These are phyloP conservation scores for Molossus alvarezi DNA, from an alignment of 2,797 vertebrate genomes.

Conservation along the genomic window DNA sequence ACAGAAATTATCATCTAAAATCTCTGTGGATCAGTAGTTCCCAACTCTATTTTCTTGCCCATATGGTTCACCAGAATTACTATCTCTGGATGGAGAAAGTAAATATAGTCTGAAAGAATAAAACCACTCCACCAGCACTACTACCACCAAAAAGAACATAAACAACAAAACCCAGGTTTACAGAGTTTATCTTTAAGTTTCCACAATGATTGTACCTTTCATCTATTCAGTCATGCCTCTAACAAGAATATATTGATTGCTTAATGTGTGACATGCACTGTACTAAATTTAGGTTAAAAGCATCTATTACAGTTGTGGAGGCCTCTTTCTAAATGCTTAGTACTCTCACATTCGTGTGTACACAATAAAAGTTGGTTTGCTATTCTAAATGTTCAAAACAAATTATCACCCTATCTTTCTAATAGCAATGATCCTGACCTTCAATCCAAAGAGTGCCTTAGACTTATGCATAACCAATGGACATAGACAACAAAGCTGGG, in stretches of 20 bases:
- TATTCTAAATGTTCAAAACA: slow-evolving; percentile 59
- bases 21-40: not conserved
- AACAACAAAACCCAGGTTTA: not conserved
- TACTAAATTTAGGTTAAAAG: slow-evolving; percentile 28
- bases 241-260: slow-evolving; percentile 20
- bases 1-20: slow-evolving; percentile 48
- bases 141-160: not conserved
- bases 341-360: not conserved
- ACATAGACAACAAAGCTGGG: no score
- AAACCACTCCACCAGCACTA: not conserved
- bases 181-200: slow-evolving; percentile 9
- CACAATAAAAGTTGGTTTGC: not conserved
- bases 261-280: not conserved
- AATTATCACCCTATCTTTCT: not conserved
- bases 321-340: slow-evolving; percentile 22
- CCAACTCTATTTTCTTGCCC: not conserved
- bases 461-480: no score
- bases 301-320: not conserved
- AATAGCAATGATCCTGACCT: slow-evolving; percentile 38
- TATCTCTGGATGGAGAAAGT: not conserved
- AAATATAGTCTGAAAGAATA: not conserved
- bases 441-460: slow-evolving; percentile 12
- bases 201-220: not conserved
- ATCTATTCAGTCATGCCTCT: not conserved
- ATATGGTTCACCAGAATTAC: not conserved